Percentiles rank a stretch among this genome's conserved stretches.
Evolutionary conservation across 2,113 vertebrate species (phyloP).

Genomic region (Shinisaurus crocodilurus): DNA sequence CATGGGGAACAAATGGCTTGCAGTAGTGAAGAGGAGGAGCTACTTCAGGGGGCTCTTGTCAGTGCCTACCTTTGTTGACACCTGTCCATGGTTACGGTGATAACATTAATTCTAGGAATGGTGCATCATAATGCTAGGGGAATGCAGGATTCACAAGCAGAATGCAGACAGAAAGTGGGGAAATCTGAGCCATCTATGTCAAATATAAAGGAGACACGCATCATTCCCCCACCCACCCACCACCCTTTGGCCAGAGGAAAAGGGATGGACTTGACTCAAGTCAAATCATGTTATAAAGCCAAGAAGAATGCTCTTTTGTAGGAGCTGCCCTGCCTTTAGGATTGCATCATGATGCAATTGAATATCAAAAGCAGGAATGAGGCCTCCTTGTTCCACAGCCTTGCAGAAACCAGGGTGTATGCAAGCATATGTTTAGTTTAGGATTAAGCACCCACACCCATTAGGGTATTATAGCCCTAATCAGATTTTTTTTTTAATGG

Average conservation of each 20-base stretch:
- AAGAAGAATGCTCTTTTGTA: not conserved
- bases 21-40: too few relatives aligned
- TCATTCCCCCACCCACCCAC: not conserved
- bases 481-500: not conserved
- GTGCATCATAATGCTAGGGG: not conserved
- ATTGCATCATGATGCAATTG: not conserved
- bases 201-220: not conserved
- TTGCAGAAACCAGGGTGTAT: not conserved
- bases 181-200: not conserved
- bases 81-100: not conserved
- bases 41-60: too few relatives aligned
- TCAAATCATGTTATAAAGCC: not conserved
- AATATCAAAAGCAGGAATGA: not conserved
- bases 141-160: not conserved
- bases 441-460: not conserved
- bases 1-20: too few relatives aligned
- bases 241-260: not conserved
- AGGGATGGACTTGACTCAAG: not conserved
- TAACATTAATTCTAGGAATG: not conserved
- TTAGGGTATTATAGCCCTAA: not conserved
- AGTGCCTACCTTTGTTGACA: too few relatives aligned
- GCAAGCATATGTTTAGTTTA: not conserved
- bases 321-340: not conserved
- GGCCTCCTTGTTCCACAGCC: not conserved
- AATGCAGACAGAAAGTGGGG: not conserved